Base-by-base conservation (phyloP, 1,140 invertebrate genomes). In the Diploscapter pachys region DNA sequence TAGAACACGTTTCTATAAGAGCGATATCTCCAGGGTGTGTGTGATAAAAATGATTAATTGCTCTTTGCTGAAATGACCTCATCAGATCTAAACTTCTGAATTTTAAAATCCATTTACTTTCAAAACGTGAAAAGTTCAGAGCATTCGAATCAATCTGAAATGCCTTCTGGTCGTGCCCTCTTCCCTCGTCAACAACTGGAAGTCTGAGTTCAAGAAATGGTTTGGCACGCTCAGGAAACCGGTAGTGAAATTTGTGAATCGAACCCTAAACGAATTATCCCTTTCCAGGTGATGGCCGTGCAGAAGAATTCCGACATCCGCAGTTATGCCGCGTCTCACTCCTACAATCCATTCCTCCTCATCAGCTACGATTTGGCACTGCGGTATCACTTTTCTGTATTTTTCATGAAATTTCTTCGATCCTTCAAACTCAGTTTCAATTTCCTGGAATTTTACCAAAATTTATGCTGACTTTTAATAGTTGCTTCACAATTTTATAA, bases 361-460 rank as follows among this genome's bases (percentile, higher is more conserved):
- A 72, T 76, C 4, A 76, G 75, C 49, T 76, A 76, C 59, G 75
- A 76, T 62, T 62, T 76, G 75, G 75, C 75, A 48, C 55, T 57
- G 54, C 31, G 75, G 71, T 72, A 55, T 8, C 8, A 48, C 2
- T 8, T 8, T 64, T 68, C 8, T 8, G 8, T 65, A 9, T 8
- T 65, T 31, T 8, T 65, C 31, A 31, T 31, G 31, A 1, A 0
- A 31, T 31, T 31, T 31, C 1, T 31, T 31, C 31, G 31, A 1
- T 31, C 31, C 31, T 31, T 1, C 31, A 31, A 31, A 31, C 31
- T 31, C 31, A 31, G 31, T 31, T 31, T 31, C 31, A 31, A 31
- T 31, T 31, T 31, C 31, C 31, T 31, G 1, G 31, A 31, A 31
- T 31, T 31, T 31, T 31, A 31, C 1, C 31, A 31, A 31, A 31